Evolutionary conservation across 2,888 invertebrate genomes (phyloP), one percentile per base, ranked within the genome.

Genomic region (Trissolcus brochymenae): DNA sequence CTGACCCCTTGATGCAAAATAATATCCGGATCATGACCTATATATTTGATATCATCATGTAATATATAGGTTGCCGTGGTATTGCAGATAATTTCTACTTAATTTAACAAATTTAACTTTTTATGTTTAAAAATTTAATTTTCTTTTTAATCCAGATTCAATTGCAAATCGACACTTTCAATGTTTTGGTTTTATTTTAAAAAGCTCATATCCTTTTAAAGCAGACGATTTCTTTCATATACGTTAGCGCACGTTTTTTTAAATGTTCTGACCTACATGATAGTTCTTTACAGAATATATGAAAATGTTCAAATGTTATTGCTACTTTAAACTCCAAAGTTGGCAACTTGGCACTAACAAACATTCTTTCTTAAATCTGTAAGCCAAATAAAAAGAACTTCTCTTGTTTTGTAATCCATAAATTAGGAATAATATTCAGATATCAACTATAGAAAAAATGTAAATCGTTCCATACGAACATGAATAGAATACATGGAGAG

Each of bases 261-360:
- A 54, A 64, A 64, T 65, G 56, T 65, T 65, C 19, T 65, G 56
- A 65, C 65, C 65, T 29, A 56, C 19, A 56, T 65, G 17, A 55
- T 54, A 54, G 41, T 29, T 13, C 14, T 29, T 16, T 14, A 11
- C 17, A 64, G 50, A 50, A 66, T 66, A 40, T 66, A 56, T 56
- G 66, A 56, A 66, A 66, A 66, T n/a, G 50, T 21, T 57, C 16
- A 66, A 66, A 50, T 35, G 56, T 50, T 54, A 57, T 56, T 56
- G 56, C 17, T 57, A 21, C 49, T 56, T 66, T 56, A 29, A 66
- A 49, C 11, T 40, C 21, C 49, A 40, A 66, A 66, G 29, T 66
- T 56, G 50, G 56, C 49, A 66, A 66, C 50, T 51, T 41, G 50
- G 40, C 41, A 50, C 56, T 66, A 66, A 57, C 40, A 66, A 57